Base-by-base conservation (phyloP, 2,888 invertebrate species). In the Cyclophora albipunctata region DNA sequence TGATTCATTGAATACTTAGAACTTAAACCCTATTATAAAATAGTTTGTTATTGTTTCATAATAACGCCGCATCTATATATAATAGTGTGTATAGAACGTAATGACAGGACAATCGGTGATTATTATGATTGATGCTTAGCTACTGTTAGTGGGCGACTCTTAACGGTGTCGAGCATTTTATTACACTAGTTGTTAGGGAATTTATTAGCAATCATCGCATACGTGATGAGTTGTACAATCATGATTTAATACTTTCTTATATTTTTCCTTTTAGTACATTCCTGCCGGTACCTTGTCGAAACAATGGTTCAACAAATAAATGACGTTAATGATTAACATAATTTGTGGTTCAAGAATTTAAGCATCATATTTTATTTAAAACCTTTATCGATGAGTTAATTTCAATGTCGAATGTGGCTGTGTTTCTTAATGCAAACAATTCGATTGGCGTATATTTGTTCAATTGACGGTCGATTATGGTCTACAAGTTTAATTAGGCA, bases 61-160 rank as follows among this genome's bases (percentile, higher is more conserved):
- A 43, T 43, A 34, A 43, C 33, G 20, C 6, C 43, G 34, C 20
- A 2, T 20, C 20, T 20, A 20, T 20, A 43, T 43, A 33, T 34
- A 34, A 33, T 34, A 43, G 7, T 33, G 46, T 42, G 34, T 52
- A 45, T 45, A 50, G 40, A 59, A 52, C 52, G 50, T 58, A 52
- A 54, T 66, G 72, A 72, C 72, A 73, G 69, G 63, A 82, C 82
- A 82, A 83, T 82, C 62, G 75, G 66, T 74, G 72, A 81, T 83
- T 79, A 81, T 68, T 70, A 66, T 81, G 83, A 85, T 83, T 63
- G 74, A 85, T 78, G 67, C 67, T 60, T 63, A 58, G 68, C 66
- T 65, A 55, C 64, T 55, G 58, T 53, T 20, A 49, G 69, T 67
- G 67, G 70, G 71, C 64, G 68, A 60, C 50, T 67, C 64, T 63